These are phyloP conservation scores for Gobiocypris rarus DNA, from an alignment of 2,113 vertebrate genomes.

Conservation along the genomic window DNA sequence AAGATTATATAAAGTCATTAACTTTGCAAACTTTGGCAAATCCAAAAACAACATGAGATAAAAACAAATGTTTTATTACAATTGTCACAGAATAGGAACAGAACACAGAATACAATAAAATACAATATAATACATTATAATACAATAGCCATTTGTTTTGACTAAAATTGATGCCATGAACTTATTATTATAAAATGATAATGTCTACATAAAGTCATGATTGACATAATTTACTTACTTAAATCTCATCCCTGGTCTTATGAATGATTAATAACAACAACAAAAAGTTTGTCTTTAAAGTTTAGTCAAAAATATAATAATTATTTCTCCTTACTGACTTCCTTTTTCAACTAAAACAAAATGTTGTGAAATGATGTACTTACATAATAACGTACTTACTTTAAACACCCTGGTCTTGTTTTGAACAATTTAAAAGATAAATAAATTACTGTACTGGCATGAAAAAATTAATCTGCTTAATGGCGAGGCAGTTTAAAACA, in stretches of 20 bases:
- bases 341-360: too few relatives aligned
- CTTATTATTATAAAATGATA: too few relatives aligned
- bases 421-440: neutral
- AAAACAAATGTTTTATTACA: neutral
- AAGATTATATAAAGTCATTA: neutral
- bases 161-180: too few relatives aligned
- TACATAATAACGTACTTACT: too few relatives aligned
- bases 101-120: neutral
- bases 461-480: neutral
- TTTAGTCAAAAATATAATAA: neutral
- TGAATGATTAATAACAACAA: neutral
- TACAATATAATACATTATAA: neutral
- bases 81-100: neutral
- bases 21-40: neutral
- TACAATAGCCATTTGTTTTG: too few relatives aligned
- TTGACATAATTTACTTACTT: neutral
- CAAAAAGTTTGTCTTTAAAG: neutral
- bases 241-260: neutral
- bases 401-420: too few relatives aligned
- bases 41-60: neutral
- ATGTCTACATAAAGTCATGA: too few relatives aligned
- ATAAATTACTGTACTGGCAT: too few relatives aligned
- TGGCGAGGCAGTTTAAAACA: neutral
- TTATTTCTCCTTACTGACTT: too few relatives aligned
- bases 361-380: too few relatives aligned